Evolutionary conservation across 2,797 vertebrate species (phyloP).

Genomic region (Rhabdomys pumilio): DNA sequence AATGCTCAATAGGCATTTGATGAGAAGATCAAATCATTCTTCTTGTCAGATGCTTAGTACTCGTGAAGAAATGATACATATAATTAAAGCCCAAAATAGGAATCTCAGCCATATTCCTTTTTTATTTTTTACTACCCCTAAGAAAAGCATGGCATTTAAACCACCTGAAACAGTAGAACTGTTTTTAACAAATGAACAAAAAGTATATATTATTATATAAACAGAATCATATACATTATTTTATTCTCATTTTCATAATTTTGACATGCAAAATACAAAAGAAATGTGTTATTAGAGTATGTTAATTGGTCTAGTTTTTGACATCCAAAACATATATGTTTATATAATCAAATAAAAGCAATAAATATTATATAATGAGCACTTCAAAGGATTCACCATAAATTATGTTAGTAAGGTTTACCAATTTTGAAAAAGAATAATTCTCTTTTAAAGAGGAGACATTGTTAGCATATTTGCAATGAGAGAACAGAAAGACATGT

Average conservation of each 20-base stretch:
- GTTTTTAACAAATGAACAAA: slow-evolving; percentile 80
- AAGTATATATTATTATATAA: slow-evolving; percentile 8
- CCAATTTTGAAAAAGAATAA: slow-evolving; percentile 37
- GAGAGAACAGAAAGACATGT: neutral
- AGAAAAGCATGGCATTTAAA: slow-evolving; percentile 62
- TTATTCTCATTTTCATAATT: slow-evolving; percentile 47
- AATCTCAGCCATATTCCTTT: slow-evolving; percentile 31
- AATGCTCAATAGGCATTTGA: slow-evolving; percentile 32
- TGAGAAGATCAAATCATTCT: neutral
- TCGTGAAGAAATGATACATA: slow-evolving; percentile 53
- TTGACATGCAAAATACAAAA: slow-evolving; percentile 42
- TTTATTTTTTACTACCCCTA: slow-evolving; percentile 15
- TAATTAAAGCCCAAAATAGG: slow-evolving; percentile 67
- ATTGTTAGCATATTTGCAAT: slow-evolving; percentile 33
- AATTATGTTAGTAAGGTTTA: slow-evolving; percentile 31
- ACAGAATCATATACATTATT: neutral
- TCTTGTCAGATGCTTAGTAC: slow-evolving; percentile 26
- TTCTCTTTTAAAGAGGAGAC: neutral
- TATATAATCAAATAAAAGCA: neutral
- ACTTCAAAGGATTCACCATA: neutral
- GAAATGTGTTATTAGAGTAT: neutral
- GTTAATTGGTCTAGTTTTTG: neutral
- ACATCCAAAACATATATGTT: neutral
- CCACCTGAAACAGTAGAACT: slow-evolving; percentile 86
- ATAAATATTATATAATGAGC: slow-evolving; percentile 22